These are phyloP conservation scores for Percopsis transmontana DNA, from an alignment of 2,113 vertebrate species.

Conservation along the genomic window DNA sequence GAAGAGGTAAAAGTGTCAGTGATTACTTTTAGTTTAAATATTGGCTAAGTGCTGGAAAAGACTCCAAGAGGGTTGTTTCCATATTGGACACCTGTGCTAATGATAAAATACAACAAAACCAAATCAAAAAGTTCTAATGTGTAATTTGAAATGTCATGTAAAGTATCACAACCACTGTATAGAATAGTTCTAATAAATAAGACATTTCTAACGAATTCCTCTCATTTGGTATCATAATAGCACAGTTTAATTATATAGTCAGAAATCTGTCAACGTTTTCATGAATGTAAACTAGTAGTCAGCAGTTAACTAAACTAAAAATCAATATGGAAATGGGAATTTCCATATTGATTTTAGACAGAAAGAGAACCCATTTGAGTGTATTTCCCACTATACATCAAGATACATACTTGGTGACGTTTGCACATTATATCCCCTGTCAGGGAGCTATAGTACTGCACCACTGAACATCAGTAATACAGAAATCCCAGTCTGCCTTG, in stretches of 20 bases:
- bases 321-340: conserved; percentile 16
- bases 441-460: conserved; percentile 36
- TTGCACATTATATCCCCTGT: conserved; percentile 38
- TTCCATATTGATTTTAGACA: not conserved
- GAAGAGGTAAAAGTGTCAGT: not conserved
- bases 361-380: not conserved
- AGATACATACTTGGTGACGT: conserved; percentile 9
- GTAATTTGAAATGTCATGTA: no score
- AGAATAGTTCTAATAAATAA: no score
- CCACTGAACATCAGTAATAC: conserved; percentile 56
- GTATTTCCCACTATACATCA: not conserved
- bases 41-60: conserved; percentile 9
- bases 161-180: no score
- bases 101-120: conserved; percentile 22
- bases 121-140: no score
- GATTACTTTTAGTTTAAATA: not conserved
- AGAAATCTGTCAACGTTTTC: not conserved
- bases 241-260: not conserved
- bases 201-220: no score
- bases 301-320: conserved; percentile 10
- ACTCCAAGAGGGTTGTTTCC: conserved; percentile 36
- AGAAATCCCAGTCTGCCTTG: conserved; percentile 51
- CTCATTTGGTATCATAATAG: no score
- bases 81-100: conserved; percentile 49
- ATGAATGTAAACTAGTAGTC: not conserved